Base-by-base conservation (phyloP, 2,797 vertebrate species). In the Urosaurus nigricauda region DNA sequence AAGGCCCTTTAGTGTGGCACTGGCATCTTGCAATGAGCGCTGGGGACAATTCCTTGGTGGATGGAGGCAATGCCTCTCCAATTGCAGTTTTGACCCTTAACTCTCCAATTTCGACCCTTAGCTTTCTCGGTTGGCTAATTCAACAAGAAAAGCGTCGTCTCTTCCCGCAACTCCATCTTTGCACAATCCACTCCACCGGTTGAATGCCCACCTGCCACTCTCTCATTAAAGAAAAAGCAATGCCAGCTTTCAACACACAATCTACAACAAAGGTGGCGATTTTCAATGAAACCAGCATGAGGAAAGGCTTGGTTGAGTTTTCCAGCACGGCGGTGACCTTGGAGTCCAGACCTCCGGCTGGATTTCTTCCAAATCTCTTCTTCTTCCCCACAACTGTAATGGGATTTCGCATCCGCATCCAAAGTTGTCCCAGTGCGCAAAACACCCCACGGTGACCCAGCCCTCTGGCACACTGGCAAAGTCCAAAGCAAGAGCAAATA, bases 401-500 rank as follows among this genome's bases (percentile, higher is more conserved):
- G 29, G 19, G 40, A 73, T 40, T 6, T 12, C 60, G 2, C 35
- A 7, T 37, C 29, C 60, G 3, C 35, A 7, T 37, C 29, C 60
- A 56, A 70, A 37, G 24, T 24, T 2, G 7, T 17, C 1, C 24
- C 37, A 2, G 71, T 24, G 37, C 2, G 9, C 35, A 32, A 19
- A 63, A 16, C 53, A 11, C 5, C 35, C 35, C 4, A 4, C 5
- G 2, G 5, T 7, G n/a, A 53, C 65, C 86, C 19, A 26, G 1
- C 86, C 79, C 79, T 47, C 26, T 12, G 37, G 17, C 37, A 43
- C 12, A 60, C 26, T 7, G 65, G 37, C 79, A 87, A 87, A 87
- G 86, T 82, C 68, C 86, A 75, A 47, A 35, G 53, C 53, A 0
- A 24, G 56, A 82, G 53, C 70, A 87, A 87, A 87, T 87, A 82